phyloP scores from a whole-genome alignment of 2,797 vertebrate species.

The Phrynocephalus guinanensis region DNA sequence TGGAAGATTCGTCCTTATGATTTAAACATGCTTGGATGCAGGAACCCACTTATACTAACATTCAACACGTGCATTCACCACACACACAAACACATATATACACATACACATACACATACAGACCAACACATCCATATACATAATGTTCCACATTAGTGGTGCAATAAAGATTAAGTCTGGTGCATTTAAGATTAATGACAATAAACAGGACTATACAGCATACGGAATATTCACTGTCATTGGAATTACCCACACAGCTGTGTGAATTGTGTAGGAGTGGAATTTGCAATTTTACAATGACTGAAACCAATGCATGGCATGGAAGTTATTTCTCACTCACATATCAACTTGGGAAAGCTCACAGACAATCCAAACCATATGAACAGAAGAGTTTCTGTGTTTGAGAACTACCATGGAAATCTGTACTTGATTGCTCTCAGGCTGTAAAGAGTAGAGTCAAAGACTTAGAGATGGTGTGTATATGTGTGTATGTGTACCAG shows the following conservation, averaged over 20 bases:
- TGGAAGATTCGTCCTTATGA: neutral
- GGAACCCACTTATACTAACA: neutral
- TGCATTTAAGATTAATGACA: neutral
- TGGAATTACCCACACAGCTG: neutral
- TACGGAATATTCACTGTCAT: neutral
- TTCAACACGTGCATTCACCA: neutral
- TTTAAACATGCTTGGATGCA: neutral
- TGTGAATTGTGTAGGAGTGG: neutral
- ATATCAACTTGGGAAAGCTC: neutral
- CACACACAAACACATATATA: too few species aligned
- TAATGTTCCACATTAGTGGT: neutral
- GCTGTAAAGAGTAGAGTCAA: neutral
- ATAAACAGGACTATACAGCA: neutral
- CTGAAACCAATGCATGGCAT: neutral
- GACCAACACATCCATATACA: neutral
- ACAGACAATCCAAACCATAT: neutral
- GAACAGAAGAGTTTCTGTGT: neutral
- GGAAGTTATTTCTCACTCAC: neutral
- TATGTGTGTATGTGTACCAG: neutral
- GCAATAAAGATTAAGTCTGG: neutral
- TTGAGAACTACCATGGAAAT: neutral
- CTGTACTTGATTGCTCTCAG: neutral
- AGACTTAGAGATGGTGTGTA: neutral
- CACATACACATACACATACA: neutral
- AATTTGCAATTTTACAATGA: neutral